A percentile compares a stretch with the other conserved stretches of the same genome.
Evolutionary conservation across 2,113 vertebrate genomes (phyloP).

Genomic region (Oncorhynchus gorbuscha): DNA sequence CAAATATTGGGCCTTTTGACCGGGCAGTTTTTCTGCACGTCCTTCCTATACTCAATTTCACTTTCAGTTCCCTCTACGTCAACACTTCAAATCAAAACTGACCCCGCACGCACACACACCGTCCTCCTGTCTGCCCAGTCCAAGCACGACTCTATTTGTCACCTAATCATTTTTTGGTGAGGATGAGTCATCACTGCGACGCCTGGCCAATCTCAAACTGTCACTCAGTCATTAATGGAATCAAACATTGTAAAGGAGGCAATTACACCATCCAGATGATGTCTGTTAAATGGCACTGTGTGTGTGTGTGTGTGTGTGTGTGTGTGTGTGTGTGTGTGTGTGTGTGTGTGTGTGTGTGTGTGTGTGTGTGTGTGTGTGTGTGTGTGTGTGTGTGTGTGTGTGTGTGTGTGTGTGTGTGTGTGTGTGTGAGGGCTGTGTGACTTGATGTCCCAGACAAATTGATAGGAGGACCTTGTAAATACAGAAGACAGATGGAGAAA

Average conservation of each 20-base stretch:
- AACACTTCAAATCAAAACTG: slow-evolving; percentile 27
- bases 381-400: neutral
- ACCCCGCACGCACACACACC: slow-evolving; percentile 2
- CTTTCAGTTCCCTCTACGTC: slow-evolving; percentile 22
- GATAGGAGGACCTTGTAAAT: neutral
- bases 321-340: too few species aligned
- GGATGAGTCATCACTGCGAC: slow-evolving; percentile 52
- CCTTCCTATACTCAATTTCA: slow-evolving; percentile 45
- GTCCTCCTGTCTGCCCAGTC: slow-evolving; percentile 5
- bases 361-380: too few species aligned
- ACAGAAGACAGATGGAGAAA: slow-evolving; percentile 1
- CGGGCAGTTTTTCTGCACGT: slow-evolving; percentile 31
- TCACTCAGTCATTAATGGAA: slow-evolving; percentile 55
- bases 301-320: neutral
- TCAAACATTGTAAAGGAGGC: slow-evolving; percentile 44
- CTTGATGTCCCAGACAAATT: neutral
- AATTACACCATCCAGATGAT: slow-evolving; percentile 49
- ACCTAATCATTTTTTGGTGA: slow-evolving; percentile 35
- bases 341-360: neutral
- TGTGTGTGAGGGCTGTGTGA: too few species aligned
- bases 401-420: neutral
- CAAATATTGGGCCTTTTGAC: slow-evolving; percentile 33
- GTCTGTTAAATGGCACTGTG: slow-evolving; percentile 34
- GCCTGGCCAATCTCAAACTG: slow-evolving; percentile 47
- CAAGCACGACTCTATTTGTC: slow-evolving; percentile 21